Evolutionary conservation across 2,113 vertebrate genomes (phyloP), one percentile per base, ranked within the genome.

Genomic region (Crotalus helleri): DNA sequence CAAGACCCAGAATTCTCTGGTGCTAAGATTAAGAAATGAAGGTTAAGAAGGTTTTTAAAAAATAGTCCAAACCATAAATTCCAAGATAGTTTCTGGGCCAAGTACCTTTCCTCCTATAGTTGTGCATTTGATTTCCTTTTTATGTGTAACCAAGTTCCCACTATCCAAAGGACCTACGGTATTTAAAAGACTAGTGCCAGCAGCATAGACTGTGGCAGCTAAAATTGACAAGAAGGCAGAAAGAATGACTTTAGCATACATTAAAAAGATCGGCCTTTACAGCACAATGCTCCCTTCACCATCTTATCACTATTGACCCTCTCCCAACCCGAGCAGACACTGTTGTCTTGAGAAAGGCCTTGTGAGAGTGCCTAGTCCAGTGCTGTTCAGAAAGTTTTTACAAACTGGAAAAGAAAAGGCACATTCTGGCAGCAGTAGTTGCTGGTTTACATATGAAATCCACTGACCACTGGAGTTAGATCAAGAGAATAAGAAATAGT

Each of bases 401-500:
- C n/a, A 74, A 74, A 74, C 2, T 74, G 69, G n/a, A 4, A 13
- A 39, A 39, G 15, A 15, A 33, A 74, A 74, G 7, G n/a, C 69
- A 81, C 7, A 6, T 81, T 39, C 33, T 39, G 69, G 29, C 64
- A 69, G 12, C n/a, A 39, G n/a, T 74, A n/a, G n/a, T 81, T 81
- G 69, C 13, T 39, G 6, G 51, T 95, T 93, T 94, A 39, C 85
- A 93, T 64, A 53, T 46, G 85, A 74, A 61, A 91, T 54, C 94
- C n/a, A 91, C 87, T 44, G 26, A 4, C 0, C 91, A 94, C 93
- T 85, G 92, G 85, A 54, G 9, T 1, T 1, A 1, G 1, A 33
- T 92, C 88, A 21, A 93, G 53, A 1, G 93, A 24, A 53, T 85
- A 90, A 92, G 88, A 96, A 95, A 94, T 86, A 57, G 91, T 86